These are phyloP conservation scores for Pycnonotus jocosus DNA, from an alignment of 2,113 vertebrate genomes.

Conservation along the genomic window DNA sequence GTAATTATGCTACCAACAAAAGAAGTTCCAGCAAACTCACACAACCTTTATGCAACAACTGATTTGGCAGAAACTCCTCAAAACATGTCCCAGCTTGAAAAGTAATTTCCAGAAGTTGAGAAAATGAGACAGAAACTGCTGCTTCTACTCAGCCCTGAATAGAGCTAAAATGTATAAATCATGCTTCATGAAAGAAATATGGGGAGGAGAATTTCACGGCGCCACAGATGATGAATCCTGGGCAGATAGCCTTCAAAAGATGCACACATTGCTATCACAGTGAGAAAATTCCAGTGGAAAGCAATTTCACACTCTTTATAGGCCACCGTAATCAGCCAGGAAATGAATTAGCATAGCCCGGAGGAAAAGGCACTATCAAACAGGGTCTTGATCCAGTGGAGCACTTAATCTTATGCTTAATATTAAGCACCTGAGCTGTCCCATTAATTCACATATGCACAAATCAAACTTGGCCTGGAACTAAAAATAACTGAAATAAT, in stretches of 20 bases:
- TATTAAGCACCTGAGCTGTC: neutral
- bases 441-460: neutral
- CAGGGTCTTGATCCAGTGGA: neutral
- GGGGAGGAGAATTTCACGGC: neutral
- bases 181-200: slow-evolving; percentile 19
- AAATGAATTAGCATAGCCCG: neutral
- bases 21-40: neutral
- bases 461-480: neutral
- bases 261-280: neutral
- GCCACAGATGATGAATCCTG: neutral
- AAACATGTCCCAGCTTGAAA: neutral
- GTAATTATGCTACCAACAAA: neutral
- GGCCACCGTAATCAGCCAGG: neutral
- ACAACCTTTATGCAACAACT: neutral
- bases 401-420: slow-evolving; percentile 2
- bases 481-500: neutral
- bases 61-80: neutral
- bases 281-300: slow-evolving; percentile 22
- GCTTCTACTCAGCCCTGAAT: neutral
- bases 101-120: neutral
- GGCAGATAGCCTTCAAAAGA: slow-evolving; percentile 25
- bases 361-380: neutral
- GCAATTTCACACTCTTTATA: slow-evolving; percentile 7
- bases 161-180: slow-evolving; percentile 20
- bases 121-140: neutral